Evolutionary conservation across 1,140 invertebrate genomes (phyloP), one percentile per base, ranked within the genome.

Genomic region (Akabosia matsudoensis): DNA sequence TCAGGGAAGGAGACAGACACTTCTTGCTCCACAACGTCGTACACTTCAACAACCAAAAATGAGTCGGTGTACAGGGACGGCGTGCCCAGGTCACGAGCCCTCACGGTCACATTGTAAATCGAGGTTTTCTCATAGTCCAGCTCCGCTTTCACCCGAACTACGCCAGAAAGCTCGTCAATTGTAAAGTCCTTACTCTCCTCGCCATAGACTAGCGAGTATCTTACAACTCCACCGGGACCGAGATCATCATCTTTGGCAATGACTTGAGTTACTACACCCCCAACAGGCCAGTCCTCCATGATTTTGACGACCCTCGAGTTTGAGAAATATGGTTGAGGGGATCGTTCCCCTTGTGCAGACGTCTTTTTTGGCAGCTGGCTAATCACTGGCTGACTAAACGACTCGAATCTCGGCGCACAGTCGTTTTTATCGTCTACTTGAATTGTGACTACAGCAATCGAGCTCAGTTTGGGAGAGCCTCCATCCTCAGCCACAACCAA

Each of bases 391-490:
- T 37, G 45, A 18, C 70, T 64, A 33, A 33, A 54, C 2, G 37
- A 72, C 34, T 73, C 75, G 80, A 97, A 98, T 37, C 86, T 88
- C 0, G 96, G 96, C 0, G 92, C 88, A 82, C 96, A 95, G 84
- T 98, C 96, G 83, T 98, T 98, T 28, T 96, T 90, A 83, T 98
- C 96, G 80, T 94, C 91, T 0, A 97, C 90, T 0, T 88, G 88
- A 22, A 97, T 89, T 24, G 92, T 86, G 33, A 97, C 90, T 0
- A 85, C 56, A 0, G 93, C 92, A 76, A 94, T 92, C 0, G 92
- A 90, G 78, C 90, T 89, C 10, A 95, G 85, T 0, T 88, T 84
- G 0, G 86, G 1, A 82, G 84, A 37, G 14, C 87, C 84, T 70
- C 88, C 87, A 33, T 84, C 83, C 0, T 89, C 90, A 0, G 95